phyloP scores from a whole-genome alignment of 1,140 invertebrate genomes.

The Sarcophaga bullata region DNA sequence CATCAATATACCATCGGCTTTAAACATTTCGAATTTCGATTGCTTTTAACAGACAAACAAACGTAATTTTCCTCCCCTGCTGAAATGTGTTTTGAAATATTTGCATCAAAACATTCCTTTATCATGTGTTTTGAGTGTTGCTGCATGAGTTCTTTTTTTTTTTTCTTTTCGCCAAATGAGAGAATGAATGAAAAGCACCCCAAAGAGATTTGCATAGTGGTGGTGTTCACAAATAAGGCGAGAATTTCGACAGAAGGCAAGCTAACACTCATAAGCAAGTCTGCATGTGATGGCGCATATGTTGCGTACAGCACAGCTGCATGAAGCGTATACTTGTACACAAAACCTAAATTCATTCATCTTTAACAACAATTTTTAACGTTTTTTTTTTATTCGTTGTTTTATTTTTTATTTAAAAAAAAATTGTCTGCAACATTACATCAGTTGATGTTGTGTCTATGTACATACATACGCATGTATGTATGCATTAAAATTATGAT shows the following conservation, averaged over 20 bases:
- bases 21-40: background rate
- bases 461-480: no score
- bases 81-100: background rate
- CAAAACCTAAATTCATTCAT: constrained; percentile 16
- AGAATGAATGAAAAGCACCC: constrained; percentile 17
- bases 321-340: background rate
- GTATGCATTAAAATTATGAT: constrained; percentile 3
- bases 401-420: no score
- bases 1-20: background rate
- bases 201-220: background rate
- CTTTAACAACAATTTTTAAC: constrained; percentile 28
- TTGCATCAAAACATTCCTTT: background rate
- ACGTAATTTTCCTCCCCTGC: background rate
- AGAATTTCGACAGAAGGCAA: background rate
- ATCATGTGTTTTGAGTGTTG: background rate
- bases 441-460: no score
- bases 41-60: background rate
- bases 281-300: background rate
- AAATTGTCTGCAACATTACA: no score
- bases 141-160: background rate
- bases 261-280: no score
- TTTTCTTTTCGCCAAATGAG: constrained; percentile 1
- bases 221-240: background rate
- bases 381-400: no score
- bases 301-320: constrained; percentile 8